Base-by-base conservation (phyloP, 1,140 invertebrate genomes). In the Drosophila punjabiensis region DNA sequence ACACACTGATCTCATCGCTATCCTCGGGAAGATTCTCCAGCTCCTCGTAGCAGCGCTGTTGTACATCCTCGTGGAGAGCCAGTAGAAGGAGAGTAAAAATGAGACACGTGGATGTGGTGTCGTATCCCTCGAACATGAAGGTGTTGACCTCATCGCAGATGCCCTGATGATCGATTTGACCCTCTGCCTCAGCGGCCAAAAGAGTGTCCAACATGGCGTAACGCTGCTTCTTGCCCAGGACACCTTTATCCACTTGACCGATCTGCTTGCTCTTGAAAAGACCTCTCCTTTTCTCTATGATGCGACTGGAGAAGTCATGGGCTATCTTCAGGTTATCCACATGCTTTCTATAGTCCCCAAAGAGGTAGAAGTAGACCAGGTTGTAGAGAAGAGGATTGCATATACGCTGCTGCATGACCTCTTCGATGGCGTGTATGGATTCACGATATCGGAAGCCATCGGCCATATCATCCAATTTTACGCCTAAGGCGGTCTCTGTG, bases 61-160 rank as follows among this genome's bases (percentile, higher is more conserved):
- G 96, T 11, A 94, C 92, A 66, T 96, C 94, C 28, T 94, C 94
- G 79, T 96, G 93, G 60, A 94, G 86, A 3, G 95, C 95, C 1
- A 97, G 62, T 20, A 95, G 91, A 58, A 95, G 94, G 4, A 96
- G 76, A 0, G 94, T 93, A 89, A 95, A 96, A 43, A 92, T 94
- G 8, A 96, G 82, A 13, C 92, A 94, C 16, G 95, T 94, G 2
- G 95, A 94, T 0, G 96, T 96, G 16, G 97, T 97, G 79, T 97
- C 97, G 84, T 97, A 96, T 3, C 94, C 95, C 80, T 96, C 96
- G 93, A 97, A 97, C 94, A 97, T 96, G 81, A 97, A 97, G 0
- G 96, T 97, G 91, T 97, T 96, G 1, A 97, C 96, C 94, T 98
- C 97, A 88, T 97, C 97, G 77, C 95, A 94, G 52, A 98, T 97